Evolutionary conservation across 2,888 invertebrate genomes (phyloP).

Genomic region (Phyllotreta striolata): DNA sequence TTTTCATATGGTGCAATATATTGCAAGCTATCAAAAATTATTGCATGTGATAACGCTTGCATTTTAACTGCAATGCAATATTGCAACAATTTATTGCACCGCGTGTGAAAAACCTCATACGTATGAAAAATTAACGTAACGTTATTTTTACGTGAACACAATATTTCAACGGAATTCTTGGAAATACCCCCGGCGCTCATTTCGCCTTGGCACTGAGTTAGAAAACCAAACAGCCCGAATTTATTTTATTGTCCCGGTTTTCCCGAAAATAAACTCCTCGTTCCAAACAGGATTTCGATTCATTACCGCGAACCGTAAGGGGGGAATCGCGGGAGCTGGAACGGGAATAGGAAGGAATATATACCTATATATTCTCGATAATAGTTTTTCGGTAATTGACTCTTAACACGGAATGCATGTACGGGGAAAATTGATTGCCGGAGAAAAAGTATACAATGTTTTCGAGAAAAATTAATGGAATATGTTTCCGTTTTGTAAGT

Average conservation of each 20-base stretch:
- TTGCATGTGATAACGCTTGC: too few species aligned
- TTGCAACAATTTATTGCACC: too few species aligned
- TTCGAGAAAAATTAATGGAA: conserved; percentile 6
- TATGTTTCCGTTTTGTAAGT: too few species aligned
- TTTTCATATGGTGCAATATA: too few species aligned
- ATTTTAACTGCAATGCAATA: too few species aligned
- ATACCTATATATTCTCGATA: conserved; percentile 23
- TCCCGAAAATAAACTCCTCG: conserved; percentile 10
- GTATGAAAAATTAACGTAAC: too few species aligned
- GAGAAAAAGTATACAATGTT: conserved; percentile 11
- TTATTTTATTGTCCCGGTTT: conserved; percentile 14
- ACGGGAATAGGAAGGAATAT: conserved; percentile 18
- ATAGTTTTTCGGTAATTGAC: conserved; percentile 29
- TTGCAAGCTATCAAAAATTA: too few species aligned
- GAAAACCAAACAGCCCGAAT: conserved; percentile 14
- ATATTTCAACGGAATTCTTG: neutral
- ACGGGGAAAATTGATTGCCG: conserved; percentile 10
- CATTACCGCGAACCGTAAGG: conserved; percentile 7
- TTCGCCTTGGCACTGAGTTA: neutral
- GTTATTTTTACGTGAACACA: too few species aligned
- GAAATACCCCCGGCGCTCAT: neutral
- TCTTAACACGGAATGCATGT: conserved; percentile 25
- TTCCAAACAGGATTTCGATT: conserved; percentile 10
- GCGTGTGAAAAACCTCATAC: too few species aligned
- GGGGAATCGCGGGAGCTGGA: conserved; percentile 13